Evolutionary conservation across 2,113 vertebrate species (phyloP).

Genomic region (Rallus limicola): DNA sequence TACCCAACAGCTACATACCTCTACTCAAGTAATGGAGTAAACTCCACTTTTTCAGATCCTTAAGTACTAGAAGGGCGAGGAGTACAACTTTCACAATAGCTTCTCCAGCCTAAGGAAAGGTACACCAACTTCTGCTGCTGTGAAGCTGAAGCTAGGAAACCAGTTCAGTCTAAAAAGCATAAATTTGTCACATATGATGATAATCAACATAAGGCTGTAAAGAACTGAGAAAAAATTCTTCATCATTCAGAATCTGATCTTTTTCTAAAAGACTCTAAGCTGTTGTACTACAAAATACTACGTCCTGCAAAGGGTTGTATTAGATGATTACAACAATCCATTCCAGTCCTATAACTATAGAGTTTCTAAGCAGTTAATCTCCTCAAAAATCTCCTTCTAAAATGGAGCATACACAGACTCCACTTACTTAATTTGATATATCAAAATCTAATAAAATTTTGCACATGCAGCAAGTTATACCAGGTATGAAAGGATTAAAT

Average conservation of each 20-base stretch:
- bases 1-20: not conserved
- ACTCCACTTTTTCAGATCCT: not conserved
- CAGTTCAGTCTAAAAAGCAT: not conserved
- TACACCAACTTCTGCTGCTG: not conserved
- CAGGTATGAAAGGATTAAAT: not conserved
- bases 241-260: not conserved
- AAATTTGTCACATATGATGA: not conserved
- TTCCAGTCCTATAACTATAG: not conserved
- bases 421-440: not conserved
- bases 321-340: not conserved
- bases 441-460: slow-evolving; percentile 31
- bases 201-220: not conserved
- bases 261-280: not conserved
- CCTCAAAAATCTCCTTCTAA: not conserved
- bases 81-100: not conserved
- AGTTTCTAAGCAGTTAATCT: slow-evolving; percentile 29
- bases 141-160: not conserved
- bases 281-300: not conserved
- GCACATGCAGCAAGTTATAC: not conserved
- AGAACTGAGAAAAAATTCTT: not conserved
- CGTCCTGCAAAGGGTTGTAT: not conserved
- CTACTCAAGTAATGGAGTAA: not conserved
- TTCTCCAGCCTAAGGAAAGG: not conserved
- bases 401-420: not conserved
- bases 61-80: not conserved